Percentiles rank a stretch among this genome's conserved stretches.
Evolutionary conservation across 2,113 vertebrate species (phyloP).

Genomic region (Bujurquina vittata): DNA sequence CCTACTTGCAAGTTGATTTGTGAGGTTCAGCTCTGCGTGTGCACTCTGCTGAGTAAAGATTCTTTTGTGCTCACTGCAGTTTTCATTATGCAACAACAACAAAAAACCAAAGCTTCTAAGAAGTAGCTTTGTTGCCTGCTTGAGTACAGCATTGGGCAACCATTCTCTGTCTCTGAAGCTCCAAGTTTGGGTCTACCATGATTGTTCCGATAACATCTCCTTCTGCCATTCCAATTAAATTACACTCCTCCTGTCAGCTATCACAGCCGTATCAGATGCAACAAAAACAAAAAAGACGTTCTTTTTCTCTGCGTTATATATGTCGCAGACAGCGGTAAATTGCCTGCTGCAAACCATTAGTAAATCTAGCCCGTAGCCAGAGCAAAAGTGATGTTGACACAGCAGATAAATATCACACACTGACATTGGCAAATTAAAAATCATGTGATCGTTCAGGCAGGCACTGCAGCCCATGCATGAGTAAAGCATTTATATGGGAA

Average conservation of each 20-base stretch:
- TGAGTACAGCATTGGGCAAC: accelerated
- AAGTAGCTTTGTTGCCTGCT: not conserved
- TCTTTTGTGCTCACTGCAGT: not conserved
- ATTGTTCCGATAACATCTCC: not conserved
- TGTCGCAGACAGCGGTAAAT: not conserved
- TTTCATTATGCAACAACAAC: not conserved
- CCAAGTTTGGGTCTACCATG: not conserved
- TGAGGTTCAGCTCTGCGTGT: not conserved
- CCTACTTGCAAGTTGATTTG: not conserved
- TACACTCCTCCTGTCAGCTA: not conserved
- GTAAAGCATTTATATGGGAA: not conserved
- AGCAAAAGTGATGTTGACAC: accelerated
- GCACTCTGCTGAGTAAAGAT: not conserved
- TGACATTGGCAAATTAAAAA: not conserved
- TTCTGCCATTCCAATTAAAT: not conserved
- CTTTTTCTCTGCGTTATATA: not conserved
- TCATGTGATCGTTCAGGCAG: not conserved
- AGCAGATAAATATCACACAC: not conserved
- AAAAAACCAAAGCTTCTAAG: not conserved
- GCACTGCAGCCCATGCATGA: not conserved
- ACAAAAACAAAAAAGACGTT: not conserved
- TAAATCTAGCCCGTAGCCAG: not conserved
- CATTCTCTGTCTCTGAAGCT: not conserved
- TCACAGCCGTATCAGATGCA: not conserved
- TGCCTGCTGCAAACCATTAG: not conserved